phyloP scores from a whole-genome alignment of 2,797 vertebrate species.

The Hyperoplus immaculatus region DNA sequence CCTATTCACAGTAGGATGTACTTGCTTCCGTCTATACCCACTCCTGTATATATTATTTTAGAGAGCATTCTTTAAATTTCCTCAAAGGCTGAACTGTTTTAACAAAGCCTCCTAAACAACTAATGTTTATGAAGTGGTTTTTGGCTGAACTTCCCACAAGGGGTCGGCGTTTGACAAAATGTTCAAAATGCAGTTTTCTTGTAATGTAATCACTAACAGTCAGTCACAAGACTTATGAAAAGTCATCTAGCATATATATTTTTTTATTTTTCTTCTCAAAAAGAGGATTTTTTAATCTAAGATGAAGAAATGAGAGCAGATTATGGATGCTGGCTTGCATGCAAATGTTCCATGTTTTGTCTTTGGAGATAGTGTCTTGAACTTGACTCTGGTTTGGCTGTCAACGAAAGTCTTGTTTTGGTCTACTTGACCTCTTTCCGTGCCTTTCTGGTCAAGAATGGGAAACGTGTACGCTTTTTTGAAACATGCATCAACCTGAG shows the following conservation, averaged over 20 bases:
- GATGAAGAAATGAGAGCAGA: neutral
- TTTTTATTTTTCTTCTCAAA: neutral
- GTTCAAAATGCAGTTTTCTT: conserved; percentile 46
- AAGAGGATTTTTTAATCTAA: conserved; percentile 9
- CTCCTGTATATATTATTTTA: conserved; percentile 72
- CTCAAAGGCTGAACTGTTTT: conserved; percentile 63
- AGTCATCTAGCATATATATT: conserved; percentile 1
- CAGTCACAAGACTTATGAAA: conserved; percentile 26
- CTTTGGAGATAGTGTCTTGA: conserved; percentile 10
- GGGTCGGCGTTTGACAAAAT: conserved; percentile 30
- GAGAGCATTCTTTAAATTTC: conserved; percentile 72
- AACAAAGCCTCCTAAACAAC: conserved; percentile 56
- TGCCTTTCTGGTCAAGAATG: conserved; percentile 1
- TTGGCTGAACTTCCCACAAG: conserved; percentile 41
- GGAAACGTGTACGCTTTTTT: neutral
- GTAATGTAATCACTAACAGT: conserved; percentile 30
- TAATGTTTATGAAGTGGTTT: conserved; percentile 44
- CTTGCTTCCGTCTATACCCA: conserved; percentile 56
- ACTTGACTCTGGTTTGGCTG: conserved; percentile 8
- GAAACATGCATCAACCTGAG: neutral
- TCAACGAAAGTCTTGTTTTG: conserved; percentile 7
- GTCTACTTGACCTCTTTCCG: conserved; percentile 9
- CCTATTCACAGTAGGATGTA: conserved; percentile 70
- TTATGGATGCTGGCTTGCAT: conserved; percentile 16
- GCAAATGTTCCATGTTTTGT: conserved; percentile 24